Evolutionary conservation across 2,113 vertebrate species (phyloP).

Genomic region (Phaethon lepturus): DNA sequence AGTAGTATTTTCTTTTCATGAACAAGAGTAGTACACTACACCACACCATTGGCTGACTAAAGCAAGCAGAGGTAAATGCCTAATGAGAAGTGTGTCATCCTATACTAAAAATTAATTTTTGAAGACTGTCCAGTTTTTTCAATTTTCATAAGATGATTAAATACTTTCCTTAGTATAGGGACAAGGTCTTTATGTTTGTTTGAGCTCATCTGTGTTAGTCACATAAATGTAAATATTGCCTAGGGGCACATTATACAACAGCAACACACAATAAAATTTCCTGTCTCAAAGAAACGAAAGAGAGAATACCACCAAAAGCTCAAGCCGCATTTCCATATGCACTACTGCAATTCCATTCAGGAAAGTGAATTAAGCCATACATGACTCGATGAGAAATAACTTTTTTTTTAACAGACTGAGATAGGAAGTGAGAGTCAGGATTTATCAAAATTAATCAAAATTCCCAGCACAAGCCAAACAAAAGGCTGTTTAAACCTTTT

Average conservation of each 20-base stretch:
- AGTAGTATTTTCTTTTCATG: background rate
- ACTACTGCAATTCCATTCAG: background rate
- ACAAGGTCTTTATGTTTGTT: background rate
- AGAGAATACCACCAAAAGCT: background rate
- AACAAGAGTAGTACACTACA: background rate
- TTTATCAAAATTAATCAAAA: background rate
- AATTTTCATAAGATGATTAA: background rate
- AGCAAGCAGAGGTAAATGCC: background rate
- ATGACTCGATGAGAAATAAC: background rate
- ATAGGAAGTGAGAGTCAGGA: background rate
- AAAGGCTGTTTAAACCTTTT: background rate
- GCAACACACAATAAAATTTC: background rate
- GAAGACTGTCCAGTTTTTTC: background rate
- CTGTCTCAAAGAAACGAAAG: background rate
- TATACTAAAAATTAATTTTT: background rate
- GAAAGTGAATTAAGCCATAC: background rate
- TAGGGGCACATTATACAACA: background rate
- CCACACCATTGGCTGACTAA: background rate
- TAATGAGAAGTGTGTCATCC: background rate
- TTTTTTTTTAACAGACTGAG: background rate
- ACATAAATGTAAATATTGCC: constrained; percentile 6
- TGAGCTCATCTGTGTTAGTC: background rate
- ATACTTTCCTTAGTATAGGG: background rate
- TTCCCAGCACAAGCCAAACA: background rate
- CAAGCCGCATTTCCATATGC: background rate